Percentiles rank a stretch among this genome's conserved stretches.
Conservation (phyloP, 1,140 invertebrate species). For the Physella acuta region DNA sequence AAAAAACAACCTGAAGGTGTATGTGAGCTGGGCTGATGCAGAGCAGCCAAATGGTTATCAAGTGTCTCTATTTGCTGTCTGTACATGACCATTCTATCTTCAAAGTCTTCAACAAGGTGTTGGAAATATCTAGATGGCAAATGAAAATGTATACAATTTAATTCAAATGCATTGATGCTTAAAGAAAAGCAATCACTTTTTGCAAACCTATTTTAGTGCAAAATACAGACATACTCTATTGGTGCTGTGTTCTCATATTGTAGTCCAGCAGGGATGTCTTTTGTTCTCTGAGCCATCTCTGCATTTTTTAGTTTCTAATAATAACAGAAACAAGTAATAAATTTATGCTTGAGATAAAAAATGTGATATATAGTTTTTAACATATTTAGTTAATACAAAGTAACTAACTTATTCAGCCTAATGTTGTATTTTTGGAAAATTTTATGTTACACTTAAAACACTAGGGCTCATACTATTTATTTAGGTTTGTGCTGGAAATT, state of each 20-base stretch:
- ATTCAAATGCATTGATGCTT: slow-evolving; percentile 7
- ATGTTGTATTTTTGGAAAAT: too few relatives aligned
- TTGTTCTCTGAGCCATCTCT: slow-evolving; percentile 78
- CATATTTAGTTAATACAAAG: too few relatives aligned
- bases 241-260: slow-evolving; percentile 79
- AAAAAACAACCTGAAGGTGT: slow-evolving; percentile 74
- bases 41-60: slow-evolving; percentile 72
- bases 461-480: too few relatives aligned
- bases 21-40: slow-evolving; percentile 69
- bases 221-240: too few relatives aligned
- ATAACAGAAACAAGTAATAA: neutral
- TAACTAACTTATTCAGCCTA: too few relatives aligned
- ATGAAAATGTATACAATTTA: neutral
- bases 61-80: slow-evolving; percentile 74
- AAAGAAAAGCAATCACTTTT: too few relatives aligned
- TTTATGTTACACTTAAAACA: too few relatives aligned
- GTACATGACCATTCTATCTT: slow-evolving; percentile 69
- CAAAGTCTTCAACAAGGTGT: slow-evolving; percentile 72
- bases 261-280: slow-evolving; percentile 73
- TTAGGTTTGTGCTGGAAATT: too few relatives aligned
- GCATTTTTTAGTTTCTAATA: slow-evolving; percentile 70
- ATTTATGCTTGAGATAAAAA: too few relatives aligned
- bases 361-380: too few relatives aligned
- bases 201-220: neutral
- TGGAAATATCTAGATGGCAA: slow-evolving; percentile 65